Conservation (phyloP, 2,797 vertebrate species). For the Gymnoscopelus braueri region DNA sequence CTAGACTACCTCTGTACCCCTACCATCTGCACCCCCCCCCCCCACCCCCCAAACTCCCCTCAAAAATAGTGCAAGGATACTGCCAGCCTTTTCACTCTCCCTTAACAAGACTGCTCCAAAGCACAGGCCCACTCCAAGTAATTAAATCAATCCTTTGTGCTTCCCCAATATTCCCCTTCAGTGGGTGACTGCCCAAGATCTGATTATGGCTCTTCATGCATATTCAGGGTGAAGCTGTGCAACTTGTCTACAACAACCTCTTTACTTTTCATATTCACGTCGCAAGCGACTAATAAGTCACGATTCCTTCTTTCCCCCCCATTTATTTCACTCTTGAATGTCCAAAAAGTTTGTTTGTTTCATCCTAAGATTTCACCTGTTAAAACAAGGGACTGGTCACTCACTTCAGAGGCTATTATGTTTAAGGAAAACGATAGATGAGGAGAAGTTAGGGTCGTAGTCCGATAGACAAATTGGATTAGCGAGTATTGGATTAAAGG, state of each 20-base stretch:
- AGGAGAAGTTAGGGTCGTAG: conserved; percentile 92
- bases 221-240: conserved; percentile 90
- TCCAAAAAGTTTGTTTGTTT: conserved; percentile 21
- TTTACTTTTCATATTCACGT: conserved; percentile 78
- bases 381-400: conserved; percentile 77
- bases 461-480: conserved; percentile 99
- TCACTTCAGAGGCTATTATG: conserved; percentile 85
- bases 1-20: conserved; percentile 84
- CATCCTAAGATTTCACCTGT: conserved; percentile 77
- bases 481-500: conserved; percentile 99
- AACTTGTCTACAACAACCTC: conserved; percentile 91
- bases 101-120: conserved; percentile 92
- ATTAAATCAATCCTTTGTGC: conserved; percentile 99
- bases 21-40: conserved; percentile 66
- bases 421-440: conserved; percentile 85
- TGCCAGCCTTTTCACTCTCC: conserved; percentile 89
- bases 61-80: conserved; percentile 83
- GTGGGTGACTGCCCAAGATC: conserved; percentile 89
- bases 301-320: conserved; percentile 77
- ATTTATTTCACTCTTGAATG: not conserved
- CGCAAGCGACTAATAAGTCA: conserved; percentile 85
- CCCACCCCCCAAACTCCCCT: conserved; percentile 21
- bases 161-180: conserved; percentile 91
- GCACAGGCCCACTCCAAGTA: conserved; percentile 96
- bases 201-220: conserved; percentile 97